Base-by-base conservation (phyloP, 2,113 vertebrate species). In the Desmodus rotundus region DNA sequence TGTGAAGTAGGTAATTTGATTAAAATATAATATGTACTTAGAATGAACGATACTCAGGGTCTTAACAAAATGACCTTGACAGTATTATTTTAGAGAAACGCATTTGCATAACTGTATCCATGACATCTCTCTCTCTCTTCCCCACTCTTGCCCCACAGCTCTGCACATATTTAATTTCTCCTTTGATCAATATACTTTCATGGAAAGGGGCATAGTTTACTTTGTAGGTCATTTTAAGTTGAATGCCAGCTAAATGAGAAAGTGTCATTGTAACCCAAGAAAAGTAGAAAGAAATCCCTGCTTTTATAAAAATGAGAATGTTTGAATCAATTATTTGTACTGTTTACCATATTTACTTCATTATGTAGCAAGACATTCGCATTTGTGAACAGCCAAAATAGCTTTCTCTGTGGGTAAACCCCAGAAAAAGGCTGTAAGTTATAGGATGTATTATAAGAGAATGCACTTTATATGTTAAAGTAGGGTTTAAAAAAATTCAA, bases 1-100 rank as follows among this genome's bases (percentile, higher is more conserved):
- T 97, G 92, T 52, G 80, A 96, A 89, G 22, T 65, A 95, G 94
- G 93, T 90, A 94, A 89, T 95, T 97, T 98, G 97, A 98, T 98
- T 98, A 98, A 98, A 98, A 98, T 89, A 94, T 96, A 98, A 98
- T 95, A 96, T 94, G 33, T 93, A 98, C 96, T 98, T 98, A 83
- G 96, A 97, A 98, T 97, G 95, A 95, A 97, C 97, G 98, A 91
- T 95, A 96, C 96, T 97, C 97, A 97, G 94, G 93, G 95, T 96
- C 96, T 98, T 95, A 92, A 67, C 26, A 16, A 95, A 98, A 98
- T 96, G 97, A 98, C 97, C 98, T 98, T 54, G 96, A 86, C 93
- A 94, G 91, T 98, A 94, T 70, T 84, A 86, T 72, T 74, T 80
- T 83, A 94, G 73, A 96, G 5, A n/a, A 96, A 97, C 85, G 87